Conservation (phyloP, 2,113 vertebrate species). For the Corythaixoides concolor region DNA sequence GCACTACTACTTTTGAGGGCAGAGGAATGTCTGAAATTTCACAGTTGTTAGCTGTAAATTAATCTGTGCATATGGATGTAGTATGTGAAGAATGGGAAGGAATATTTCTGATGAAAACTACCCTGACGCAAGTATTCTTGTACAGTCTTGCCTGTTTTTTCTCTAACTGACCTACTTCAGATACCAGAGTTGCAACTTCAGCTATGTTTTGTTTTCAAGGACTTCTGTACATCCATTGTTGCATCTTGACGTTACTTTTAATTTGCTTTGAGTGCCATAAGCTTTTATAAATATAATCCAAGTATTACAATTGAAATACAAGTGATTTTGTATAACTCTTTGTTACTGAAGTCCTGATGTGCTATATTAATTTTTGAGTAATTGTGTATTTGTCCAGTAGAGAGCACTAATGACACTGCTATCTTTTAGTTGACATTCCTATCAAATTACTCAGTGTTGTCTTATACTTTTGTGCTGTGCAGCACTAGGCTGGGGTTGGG, state of each 20-base stretch:
- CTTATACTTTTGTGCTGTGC: background rate
- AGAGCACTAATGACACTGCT: slow-evolving; percentile 5
- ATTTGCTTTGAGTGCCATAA: background rate
- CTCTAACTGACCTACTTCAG: background rate
- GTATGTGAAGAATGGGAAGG: background rate
- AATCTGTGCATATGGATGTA: background rate
- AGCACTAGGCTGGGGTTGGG: background rate
- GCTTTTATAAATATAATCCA: background rate
- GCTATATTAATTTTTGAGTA: background rate
- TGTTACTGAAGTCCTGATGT: background rate
- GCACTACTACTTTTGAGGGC: background rate
- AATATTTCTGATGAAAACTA: background rate
- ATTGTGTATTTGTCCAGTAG: slow-evolving; percentile 38
- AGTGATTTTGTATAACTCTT: background rate
- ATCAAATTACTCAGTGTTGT: background rate
- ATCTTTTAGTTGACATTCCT: background rate
- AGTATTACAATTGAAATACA: background rate
- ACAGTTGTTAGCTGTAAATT: background rate
- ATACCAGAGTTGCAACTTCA: background rate
- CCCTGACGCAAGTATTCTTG: background rate
- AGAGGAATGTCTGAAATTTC: background rate
- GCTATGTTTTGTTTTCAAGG: background rate
- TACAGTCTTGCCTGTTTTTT: background rate
- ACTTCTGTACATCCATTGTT: background rate
- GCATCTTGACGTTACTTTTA: background rate